Base-by-base conservation (phyloP, 2,113 vertebrate species). In the Numida meleagris region DNA sequence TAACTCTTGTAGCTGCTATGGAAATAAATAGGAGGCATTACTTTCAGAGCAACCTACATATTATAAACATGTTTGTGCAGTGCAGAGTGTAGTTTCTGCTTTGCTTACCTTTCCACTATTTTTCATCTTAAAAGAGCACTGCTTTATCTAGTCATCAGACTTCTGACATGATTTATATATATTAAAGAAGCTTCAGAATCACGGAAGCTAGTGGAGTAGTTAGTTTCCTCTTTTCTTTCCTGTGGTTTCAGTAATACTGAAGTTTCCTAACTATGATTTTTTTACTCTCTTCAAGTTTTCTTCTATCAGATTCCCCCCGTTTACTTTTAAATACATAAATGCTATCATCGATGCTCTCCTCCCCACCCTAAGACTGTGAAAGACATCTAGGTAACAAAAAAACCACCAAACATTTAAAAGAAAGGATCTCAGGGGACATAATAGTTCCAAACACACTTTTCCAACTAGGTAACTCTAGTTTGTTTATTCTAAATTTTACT, bases 51-150 rank as follows among this genome's bases (percentile, higher is more conserved):
- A 7, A 53, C 29, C 15, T 53, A 31, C 15, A 31, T 29, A 74
- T 3, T 33, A n/a, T 21, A 59, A 34, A 59, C 0, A 20, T 0
- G 0, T 46, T n/a, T 59, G 21, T n/a, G 12, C 27, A 38, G 43
- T 38, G 72, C 66, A 79, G 4, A 46, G 11, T 14, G 9, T 16
- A 72, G 34, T 4, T 87, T 25, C 38, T 76, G 21, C 45, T 91
- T 67, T 62, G 29, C 82, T 86, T 88, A 17, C 45, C 36, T 93
- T 82, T 25, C 18, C 18, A 33, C 27, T 43, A 6, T 57, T 48
- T 85, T 71, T 13, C 14, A 80, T 74, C 63, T 70, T 50, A 61
- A 85, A 93, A 50, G 36, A 66, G 43, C 5, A 71, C 20, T 70
- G 40, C 16, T 62, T 94, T 82, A 73, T 42, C 53, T 73, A 82